Evolutionary conservation across 2,888 invertebrate species (phyloP).

Genomic region (Pristionchus arcanus): DNA sequence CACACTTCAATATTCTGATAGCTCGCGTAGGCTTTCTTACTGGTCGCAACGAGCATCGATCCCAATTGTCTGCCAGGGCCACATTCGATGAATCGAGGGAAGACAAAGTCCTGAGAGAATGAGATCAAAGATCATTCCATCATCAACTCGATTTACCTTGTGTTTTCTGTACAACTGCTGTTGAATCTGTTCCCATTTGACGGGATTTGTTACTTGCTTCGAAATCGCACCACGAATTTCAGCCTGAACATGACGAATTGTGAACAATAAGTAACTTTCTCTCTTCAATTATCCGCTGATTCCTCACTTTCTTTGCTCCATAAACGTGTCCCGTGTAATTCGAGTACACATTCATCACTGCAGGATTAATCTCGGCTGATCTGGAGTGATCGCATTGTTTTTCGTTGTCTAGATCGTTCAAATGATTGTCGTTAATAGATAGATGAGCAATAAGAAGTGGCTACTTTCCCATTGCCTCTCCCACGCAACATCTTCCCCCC

Average conservation of each 20-base stretch:
- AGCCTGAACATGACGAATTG: constrained; percentile 47
- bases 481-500: too few species aligned
- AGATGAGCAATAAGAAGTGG: neutral
- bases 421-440: neutral
- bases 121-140: neutral
- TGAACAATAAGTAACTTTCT: neutral
- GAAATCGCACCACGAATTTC: constrained; percentile 70
- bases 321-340: constrained; percentile 74
- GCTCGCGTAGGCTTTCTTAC: constrained; percentile 73
- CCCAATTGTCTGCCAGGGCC: constrained; percentile 77
- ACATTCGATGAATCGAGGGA: constrained; percentile 77
- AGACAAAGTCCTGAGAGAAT: constrained; percentile 65
- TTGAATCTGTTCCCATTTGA: constrained; percentile 78
- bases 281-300: neutral
- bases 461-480: too few species aligned
- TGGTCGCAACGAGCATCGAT: constrained; percentile 72
- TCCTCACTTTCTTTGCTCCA: constrained; percentile 63
- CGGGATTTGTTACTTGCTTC: constrained; percentile 73
- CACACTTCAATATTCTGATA: constrained; percentile 61
- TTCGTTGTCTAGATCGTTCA: neutral
- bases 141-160: constrained; percentile 60
- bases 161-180: constrained; percentile 76
- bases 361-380: constrained; percentile 61
- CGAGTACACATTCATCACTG: constrained; percentile 75
- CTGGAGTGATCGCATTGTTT: neutral